Evolutionary conservation across 2,888 invertebrate species (phyloP), one percentile per base, ranked within the genome.

Genomic region (Trachelus stipa): DNA sequence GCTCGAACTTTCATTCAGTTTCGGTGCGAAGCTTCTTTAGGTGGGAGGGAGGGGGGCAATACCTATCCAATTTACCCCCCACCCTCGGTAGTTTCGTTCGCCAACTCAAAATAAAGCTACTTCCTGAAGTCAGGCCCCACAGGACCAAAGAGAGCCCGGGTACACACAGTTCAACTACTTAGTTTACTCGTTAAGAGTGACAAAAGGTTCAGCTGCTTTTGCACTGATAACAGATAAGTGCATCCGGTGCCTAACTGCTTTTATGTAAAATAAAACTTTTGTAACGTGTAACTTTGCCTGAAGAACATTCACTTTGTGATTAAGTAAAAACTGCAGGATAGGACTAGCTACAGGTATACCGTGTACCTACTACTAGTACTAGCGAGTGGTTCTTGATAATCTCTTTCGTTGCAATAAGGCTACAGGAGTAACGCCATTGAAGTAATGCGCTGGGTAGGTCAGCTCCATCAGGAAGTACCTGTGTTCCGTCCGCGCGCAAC

Each of bases 1-100:
- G 85, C 84, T 88, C 84, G 83, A 84, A 87, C 78, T 86, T 86
- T 84, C 81, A 23, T 56, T 15, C 9, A 23, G 23, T 23, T 9
- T 15, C 6, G 15, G 9, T 15, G 9, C 40, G 40, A 40, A 40
- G 40, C 1, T 6, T 56, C 9, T 56, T 23, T 56, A 9, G 9
- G 1, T 2, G 23, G 35, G 3, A 3, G 1, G 12, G 35, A 12
- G 11, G 11, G 35, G 0, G 11, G 12, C 35, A 12, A 6, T 56
- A 56, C 23, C 23, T 56, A 23, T 9, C 23, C 6, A 56, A 56
- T 56, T 23, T 56, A 56, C 23, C 9, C 56, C 9, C 15, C 3
- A 37, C 1, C 56, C 23, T 23, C 56, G 56, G 6, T 9, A 15
- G 23, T 23, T 56, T 9, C 2, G 23, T 56, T 56, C 56, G 23